Base-by-base conservation (phyloP, 2,888 invertebrate species). In the Cephus spinipes region DNA sequence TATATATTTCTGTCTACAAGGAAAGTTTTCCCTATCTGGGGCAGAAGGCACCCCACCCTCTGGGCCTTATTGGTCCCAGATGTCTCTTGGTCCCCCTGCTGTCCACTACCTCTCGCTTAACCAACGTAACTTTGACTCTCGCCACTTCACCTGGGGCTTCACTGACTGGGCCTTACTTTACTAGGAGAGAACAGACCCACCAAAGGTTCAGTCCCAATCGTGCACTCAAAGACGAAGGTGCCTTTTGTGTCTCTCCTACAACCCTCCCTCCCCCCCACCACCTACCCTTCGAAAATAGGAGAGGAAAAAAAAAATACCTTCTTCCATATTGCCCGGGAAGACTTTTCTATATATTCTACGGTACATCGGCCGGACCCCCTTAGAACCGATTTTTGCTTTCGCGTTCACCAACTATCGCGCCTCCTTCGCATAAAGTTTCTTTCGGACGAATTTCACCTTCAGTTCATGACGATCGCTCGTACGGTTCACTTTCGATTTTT, bases 181-280 rank as follows among this genome's bases (percentile, higher is more conserved):
- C 78, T 73, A 89, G 88, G 88, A 87, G 86, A 87, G 86, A 87
- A 89, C 88, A 84, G 84, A 87, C 86, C 86, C 86, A 85, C 85
- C 82, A 83, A 87, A 85, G 90, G 89, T 89, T 89, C 90, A 90
- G 90, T 90, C 84, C 85, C 87, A 87, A 86, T 87, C 89, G 90
- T 85, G 89, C 90, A 83, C 87, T 89, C 88, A 84, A 82, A 87
- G 88, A 86, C 86, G 86, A 87, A 89, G 87, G 87, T 88, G 85
- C 85, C 80, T 83, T 55, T 55, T 55, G 55, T 55, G 23, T 55
- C 23, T 55, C 55, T 55, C 15, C 23, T 55, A 9, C 23, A 23
- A 55, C 79, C 81, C 85, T 15, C 82, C 83, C 83, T 82, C 79
- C 79, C 77, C 77, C 76, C 30, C 69, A 0, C 69, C 69, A 4